Conservation (phyloP, 2,888 invertebrate species). For the Macrophya alboannulata region DNA sequence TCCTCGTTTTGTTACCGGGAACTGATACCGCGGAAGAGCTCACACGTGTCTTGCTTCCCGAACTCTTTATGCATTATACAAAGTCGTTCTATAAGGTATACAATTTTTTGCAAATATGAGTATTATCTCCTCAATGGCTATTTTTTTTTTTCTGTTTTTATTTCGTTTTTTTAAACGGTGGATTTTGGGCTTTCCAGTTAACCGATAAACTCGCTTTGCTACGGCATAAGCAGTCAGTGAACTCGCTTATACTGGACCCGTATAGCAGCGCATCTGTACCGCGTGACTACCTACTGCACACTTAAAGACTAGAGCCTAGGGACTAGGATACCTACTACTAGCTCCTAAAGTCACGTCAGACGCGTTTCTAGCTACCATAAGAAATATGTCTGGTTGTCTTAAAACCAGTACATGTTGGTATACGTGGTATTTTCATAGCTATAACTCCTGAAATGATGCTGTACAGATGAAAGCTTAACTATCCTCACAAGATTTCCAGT, state of each 20-base stretch:
- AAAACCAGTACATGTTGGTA: not conserved
- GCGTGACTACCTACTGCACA: conserved; percentile 25
- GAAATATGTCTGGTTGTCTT: conserved; percentile 17
- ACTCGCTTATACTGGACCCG: conserved; percentile 20
- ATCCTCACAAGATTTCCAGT: not conserved
- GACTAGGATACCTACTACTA: conserved; percentile 20
- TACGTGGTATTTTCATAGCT: not conserved
- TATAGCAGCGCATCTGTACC: not conserved
- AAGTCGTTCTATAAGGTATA: not conserved
- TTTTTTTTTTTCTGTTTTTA: not conserved
- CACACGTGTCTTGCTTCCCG: conserved; percentile 5
- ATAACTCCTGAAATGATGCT: not conserved
- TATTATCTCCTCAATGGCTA: too few relatives aligned
- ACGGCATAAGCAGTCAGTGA: conserved; percentile 23
- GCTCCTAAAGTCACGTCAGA: not conserved
- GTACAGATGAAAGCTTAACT: not conserved
- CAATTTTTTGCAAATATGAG: too few relatives aligned
- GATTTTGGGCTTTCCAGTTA: conserved; percentile 3
- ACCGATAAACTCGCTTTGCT: conserved; percentile 5
- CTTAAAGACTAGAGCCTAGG: conserved; percentile 7
- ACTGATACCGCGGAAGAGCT: conserved; percentile 13
- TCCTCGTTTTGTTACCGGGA: not conserved
- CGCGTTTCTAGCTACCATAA: not conserved
- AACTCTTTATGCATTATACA: not conserved
- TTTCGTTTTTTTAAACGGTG: not conserved